phyloP scores from a whole-genome alignment of 2,888 invertebrate species.

The Augiades crinisus region DNA sequence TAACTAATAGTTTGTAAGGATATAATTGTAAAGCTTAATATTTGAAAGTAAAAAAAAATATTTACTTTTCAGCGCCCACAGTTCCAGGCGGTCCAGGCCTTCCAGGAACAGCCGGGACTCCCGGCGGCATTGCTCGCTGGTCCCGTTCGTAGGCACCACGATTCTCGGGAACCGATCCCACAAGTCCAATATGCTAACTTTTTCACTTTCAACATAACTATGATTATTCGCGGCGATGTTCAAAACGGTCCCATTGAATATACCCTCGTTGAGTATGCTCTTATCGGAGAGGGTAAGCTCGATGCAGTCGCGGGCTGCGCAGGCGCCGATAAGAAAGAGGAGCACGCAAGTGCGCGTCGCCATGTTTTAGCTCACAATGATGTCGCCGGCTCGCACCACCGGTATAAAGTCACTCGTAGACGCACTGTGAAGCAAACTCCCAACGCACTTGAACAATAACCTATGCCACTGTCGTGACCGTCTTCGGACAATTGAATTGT shows the following conservation, averaged over 20 bases:
- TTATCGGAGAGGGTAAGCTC: constrained; percentile 63
- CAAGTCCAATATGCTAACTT: constrained; percentile 56
- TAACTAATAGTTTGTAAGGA: too few species aligned
- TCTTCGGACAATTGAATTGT: constrained; percentile 37
- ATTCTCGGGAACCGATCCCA: constrained; percentile 69
- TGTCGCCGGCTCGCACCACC: constrained; percentile 39
- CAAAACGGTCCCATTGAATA: constrained; percentile 60
- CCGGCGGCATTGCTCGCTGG: constrained; percentile 68
- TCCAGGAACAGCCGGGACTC: constrained; percentile 63
- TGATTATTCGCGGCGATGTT: constrained; percentile 54
- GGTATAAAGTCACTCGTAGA: constrained; percentile 29
- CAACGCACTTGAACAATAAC: constrained; percentile 40
- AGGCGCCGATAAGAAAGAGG: constrained; percentile 42
- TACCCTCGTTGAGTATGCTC: constrained; percentile 49
- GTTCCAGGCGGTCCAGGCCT: constrained; percentile 62
- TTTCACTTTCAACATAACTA: constrained; percentile 48
- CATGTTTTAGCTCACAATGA: constrained; percentile 65
- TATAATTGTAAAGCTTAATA: too few species aligned
- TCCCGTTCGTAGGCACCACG: constrained; percentile 68
- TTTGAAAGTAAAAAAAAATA: constrained; percentile 14
- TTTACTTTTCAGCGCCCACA: constrained; percentile 82
- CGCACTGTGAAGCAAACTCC: constrained; percentile 11
- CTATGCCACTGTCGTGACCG: constrained; percentile 36
- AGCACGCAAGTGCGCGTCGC: constrained; percentile 69
- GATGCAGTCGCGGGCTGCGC: constrained; percentile 63